phyloP scores from a whole-genome alignment of 2,888 invertebrate genomes.

The Hyalella azteca region DNA sequence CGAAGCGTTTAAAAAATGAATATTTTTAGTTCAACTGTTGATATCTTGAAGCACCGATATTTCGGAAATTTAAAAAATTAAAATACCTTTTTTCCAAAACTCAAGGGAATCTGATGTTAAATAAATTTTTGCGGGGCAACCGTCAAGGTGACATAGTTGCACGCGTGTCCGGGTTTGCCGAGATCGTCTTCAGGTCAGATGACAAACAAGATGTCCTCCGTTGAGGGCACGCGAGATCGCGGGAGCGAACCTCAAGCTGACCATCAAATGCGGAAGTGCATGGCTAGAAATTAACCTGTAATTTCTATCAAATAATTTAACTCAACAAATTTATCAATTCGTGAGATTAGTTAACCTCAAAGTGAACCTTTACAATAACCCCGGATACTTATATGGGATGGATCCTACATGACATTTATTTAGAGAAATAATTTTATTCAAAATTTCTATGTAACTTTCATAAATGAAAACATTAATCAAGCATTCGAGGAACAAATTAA shows the following conservation, averaged over 20 bases:
- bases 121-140: not conserved
- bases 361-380: too few relatives aligned
- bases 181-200: conserved; percentile 29
- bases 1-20: not conserved
- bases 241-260: not conserved
- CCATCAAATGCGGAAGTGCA: not conserved
- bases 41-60: not conserved
- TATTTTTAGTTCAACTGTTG: not conserved
- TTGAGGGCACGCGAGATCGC: not conserved
- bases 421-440: not conserved
- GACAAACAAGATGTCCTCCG: not conserved
- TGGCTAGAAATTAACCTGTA: not conserved
- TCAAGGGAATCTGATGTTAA: not conserved
- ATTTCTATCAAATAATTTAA: not conserved
- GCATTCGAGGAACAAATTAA: too few relatives aligned
- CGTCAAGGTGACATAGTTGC: not conserved
- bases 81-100: not conserved
- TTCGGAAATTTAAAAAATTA: not conserved
- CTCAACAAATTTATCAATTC: not conserved
- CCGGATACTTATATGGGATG: not conserved
- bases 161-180: not conserved
- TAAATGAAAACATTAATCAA: too few relatives aligned
- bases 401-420: not conserved
- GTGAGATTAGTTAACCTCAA: not conserved
- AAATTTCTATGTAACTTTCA: not conserved